Base-by-base conservation (phyloP, 1,140 invertebrate species). In the Planococcus citri region DNA sequence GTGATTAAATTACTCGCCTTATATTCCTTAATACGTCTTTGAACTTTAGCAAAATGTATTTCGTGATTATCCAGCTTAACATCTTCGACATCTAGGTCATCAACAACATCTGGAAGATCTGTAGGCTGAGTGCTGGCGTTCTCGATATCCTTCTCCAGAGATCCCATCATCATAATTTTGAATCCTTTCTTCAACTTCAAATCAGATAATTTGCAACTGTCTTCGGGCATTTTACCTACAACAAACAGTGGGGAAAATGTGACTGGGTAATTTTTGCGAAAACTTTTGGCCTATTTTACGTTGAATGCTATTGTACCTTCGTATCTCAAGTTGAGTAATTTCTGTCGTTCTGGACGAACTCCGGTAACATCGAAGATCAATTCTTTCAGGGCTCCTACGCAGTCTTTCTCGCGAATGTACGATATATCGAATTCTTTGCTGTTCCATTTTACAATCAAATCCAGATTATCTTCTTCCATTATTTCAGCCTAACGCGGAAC, bases 91-190 rank as follows among this genome's bases (percentile, higher is more conserved):
- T 92, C 89, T 67, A 92, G 82, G 78, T 94, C 92, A 78, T 95
- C 92, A 2, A 93, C 80, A 0, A 94, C 91, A 75, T 93, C 87
- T 38, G 91, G 89, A 60, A 91, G 81, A 72, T 91, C 85, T 73
- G 88, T 85, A 0, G 92, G 91, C 69, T 87, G 85, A 70, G 84
- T 85, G 75, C 86, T 86, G 0, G 87, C 89, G 76, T 88, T 87
- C 68, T 87, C 86, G 73, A 98, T 94, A 68, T 91, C 92, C 75
- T 94, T 89, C 77, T 97, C 95, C 24, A 91, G 80, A 0, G 93
- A 96, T 0, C 95, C 95, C 85, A 98, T 95, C 87, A 98, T 91
- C 92, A 97, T 96, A 17, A 98, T 84, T 79, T 96, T 95, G 70
- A 91, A 89, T 33, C 90, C 90, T n/a, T 87, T 84, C 77, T 94